Conservation (phyloP, 2,888 invertebrate species). For the Drosophila imparisetae region DNA sequence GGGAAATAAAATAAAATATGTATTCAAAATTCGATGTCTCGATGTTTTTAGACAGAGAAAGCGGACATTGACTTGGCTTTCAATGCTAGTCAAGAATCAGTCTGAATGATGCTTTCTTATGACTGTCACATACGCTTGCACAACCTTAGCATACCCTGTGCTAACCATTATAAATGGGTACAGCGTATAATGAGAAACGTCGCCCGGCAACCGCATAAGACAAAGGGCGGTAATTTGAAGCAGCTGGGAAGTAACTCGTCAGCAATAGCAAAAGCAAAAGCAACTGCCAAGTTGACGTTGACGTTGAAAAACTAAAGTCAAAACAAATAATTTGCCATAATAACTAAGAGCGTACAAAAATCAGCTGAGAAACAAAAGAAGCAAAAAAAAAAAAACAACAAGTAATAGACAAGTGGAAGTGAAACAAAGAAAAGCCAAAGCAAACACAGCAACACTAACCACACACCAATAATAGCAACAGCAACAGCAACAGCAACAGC, state of each 20-base stretch:
- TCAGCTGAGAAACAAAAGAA: conserved; percentile 54
- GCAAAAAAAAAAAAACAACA: conserved; percentile 22
- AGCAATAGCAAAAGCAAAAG: conserved; percentile 23
- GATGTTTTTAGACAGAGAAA: neutral
- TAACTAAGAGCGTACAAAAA: conserved; percentile 73
- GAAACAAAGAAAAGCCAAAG: conserved; percentile 65
- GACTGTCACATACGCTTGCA: neutral
- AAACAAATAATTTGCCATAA: conserved; percentile 79
- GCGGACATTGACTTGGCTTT: neutral
- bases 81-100: neutral
- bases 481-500: neutral
- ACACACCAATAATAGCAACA: neutral
- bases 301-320: conserved; percentile 71
- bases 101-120: neutral
- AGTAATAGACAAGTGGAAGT: conserved; percentile 71
- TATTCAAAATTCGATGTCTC: neutral
- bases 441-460: conserved; percentile 39
- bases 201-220: conserved; percentile 60
- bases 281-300: conserved; percentile 40
- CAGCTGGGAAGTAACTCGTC: conserved; percentile 67
- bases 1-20: neutral
- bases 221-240: conserved; percentile 75
- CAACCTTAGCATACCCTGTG: neutral
- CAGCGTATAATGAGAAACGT: conserved; percentile 46
- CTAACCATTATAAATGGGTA: neutral